These are phyloP conservation scores for Saguinus imperator DNA, from an alignment of 2,113 vertebrate genomes.

Conservation along the genomic window DNA sequence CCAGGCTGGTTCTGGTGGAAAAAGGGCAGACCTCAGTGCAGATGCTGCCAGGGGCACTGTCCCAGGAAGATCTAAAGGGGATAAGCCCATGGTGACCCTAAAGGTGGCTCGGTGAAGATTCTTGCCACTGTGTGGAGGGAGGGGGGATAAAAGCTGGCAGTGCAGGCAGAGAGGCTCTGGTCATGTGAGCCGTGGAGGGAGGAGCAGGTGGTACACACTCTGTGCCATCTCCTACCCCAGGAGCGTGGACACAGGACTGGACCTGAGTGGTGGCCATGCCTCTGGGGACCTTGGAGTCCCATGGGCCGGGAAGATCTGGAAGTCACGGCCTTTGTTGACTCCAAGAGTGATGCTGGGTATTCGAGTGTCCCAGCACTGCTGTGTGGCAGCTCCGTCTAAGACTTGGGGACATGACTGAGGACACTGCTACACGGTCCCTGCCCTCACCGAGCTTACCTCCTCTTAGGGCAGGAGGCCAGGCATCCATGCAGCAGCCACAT, in stretches of 20 bases:
- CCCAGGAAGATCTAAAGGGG: background rate
- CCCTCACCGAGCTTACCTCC: background rate
- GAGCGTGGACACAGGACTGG: accelerated
- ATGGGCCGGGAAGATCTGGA: background rate
- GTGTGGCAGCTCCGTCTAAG: background rate
- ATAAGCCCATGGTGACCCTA: background rate
- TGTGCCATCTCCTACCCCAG: accelerated
- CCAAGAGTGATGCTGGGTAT: background rate
- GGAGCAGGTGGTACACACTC: accelerated
- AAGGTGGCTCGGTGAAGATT: no score
- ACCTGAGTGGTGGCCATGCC: accelerated
- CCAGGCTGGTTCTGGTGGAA: no score
- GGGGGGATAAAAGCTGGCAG: accelerated
- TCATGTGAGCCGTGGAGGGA: accelerated
- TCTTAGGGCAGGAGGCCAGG: background rate
- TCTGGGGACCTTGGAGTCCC: background rate
- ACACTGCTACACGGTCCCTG: background rate
- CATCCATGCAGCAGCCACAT: accelerated
- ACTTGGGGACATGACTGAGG: accelerated
- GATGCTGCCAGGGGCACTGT: accelerated
- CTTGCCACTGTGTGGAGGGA: accelerated
- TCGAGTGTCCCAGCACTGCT: background rate
- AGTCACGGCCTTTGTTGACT: background rate
- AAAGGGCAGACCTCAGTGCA: background rate
- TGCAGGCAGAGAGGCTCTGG: background rate